These are phyloP conservation scores for Allygus modestus DNA, from an alignment of 2,888 invertebrate species.

Conservation along the genomic window DNA sequence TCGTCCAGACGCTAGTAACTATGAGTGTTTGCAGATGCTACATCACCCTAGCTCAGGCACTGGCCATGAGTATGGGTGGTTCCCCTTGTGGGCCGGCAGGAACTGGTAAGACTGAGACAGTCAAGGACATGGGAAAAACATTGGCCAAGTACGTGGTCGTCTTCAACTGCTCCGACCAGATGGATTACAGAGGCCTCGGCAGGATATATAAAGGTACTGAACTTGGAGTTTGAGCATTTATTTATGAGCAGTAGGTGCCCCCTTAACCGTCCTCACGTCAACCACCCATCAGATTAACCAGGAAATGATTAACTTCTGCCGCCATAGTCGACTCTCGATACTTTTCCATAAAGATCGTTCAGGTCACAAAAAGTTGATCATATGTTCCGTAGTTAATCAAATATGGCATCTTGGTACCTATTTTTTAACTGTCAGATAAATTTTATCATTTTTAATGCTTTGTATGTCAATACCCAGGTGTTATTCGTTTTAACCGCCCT, in stretches of 20 bases:
- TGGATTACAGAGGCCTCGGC: slow-evolving; percentile 98
- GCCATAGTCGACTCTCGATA: too few relatives aligned
- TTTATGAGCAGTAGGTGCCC: background rate
- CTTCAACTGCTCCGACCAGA: slow-evolving; percentile 99
- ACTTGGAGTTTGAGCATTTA: background rate
- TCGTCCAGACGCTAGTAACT: too few relatives aligned
- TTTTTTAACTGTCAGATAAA: too few relatives aligned
- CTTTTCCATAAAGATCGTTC: too few relatives aligned
- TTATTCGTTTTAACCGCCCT: too few relatives aligned
- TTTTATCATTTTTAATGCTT: too few relatives aligned
- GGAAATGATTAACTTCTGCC: too few relatives aligned
- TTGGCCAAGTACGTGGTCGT: slow-evolving; percentile 97
- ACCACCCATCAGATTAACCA: background rate
- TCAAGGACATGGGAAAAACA: slow-evolving; percentile 99
- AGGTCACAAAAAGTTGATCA: too few relatives aligned
- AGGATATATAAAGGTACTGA: slow-evolving; percentile 96
- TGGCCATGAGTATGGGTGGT: slow-evolving; percentile 97
- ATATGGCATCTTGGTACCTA: too few relatives aligned
- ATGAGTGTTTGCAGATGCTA: slow-evolving; percentile 94
- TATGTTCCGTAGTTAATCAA: too few relatives aligned
- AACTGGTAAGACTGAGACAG: slow-evolving; percentile 99
- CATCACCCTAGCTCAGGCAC: slow-evolving; percentile 96
- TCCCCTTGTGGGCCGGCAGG: slow-evolving; percentile 98
- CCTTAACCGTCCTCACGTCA: too few relatives aligned
- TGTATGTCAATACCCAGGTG: too few relatives aligned